Percentiles rank a stretch among this genome's conserved stretches.
phyloP scores from a whole-genome alignment of 1,140 invertebrate species.

The Parasteatoda tepidariorum region DNA sequence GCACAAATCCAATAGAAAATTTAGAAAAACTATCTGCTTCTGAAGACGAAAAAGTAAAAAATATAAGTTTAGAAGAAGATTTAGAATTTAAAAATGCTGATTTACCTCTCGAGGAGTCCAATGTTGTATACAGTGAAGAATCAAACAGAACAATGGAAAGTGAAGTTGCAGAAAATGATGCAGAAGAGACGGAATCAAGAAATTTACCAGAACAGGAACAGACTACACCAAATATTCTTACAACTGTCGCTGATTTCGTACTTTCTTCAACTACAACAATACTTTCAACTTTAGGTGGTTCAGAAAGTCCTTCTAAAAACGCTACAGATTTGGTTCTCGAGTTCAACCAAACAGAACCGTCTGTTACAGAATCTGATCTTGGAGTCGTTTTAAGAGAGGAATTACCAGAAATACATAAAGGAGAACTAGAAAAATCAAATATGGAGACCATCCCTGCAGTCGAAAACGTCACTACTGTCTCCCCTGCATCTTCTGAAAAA shows the following conservation, averaged over 20 bases:
- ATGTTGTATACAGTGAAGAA: neutral
- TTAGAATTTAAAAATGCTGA: neutral
- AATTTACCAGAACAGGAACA: neutral
- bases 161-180: neutral
- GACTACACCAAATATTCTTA: neutral
- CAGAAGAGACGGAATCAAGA: neutral
- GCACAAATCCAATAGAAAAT: neutral
- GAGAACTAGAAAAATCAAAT: neutral
- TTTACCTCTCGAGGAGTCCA: neutral
- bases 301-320: neutral
- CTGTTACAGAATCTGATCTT: neutral
- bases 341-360: neutral
- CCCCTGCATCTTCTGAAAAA: neutral
- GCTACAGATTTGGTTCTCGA: neutral
- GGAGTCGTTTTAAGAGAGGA: neutral
- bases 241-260: neutral
- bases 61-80: conserved; percentile 23
- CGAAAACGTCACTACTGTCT: neutral
- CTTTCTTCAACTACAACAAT: neutral
- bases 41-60: neutral
- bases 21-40: conserved; percentile 20
- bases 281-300: neutral
- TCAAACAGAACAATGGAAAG: neutral
- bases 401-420: neutral
- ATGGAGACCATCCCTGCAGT: neutral